phyloP scores from a whole-genome alignment of 2,888 invertebrate species.

The Trypoxylon attenuatum region DNA sequence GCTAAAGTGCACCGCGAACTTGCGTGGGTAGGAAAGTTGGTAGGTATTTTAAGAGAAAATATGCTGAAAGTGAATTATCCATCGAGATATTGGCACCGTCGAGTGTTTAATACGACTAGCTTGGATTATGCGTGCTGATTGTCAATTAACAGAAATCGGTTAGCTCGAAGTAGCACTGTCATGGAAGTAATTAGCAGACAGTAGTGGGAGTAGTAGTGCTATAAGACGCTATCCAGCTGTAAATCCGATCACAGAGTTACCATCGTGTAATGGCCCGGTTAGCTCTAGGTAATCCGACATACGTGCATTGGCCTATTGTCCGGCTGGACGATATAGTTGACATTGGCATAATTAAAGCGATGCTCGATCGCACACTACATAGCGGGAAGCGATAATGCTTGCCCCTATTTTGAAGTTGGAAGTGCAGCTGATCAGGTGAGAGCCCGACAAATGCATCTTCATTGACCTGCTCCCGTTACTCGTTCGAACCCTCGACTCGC shows the following conservation, averaged over 20 bases:
- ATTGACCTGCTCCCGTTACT: slow-evolving; percentile 2
- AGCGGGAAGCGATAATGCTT: slow-evolving; percentile 7
- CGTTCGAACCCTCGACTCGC: not conserved
- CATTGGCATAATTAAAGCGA: slow-evolving; percentile 34
- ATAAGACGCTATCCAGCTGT: too few relatives aligned
- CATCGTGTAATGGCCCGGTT: slow-evolving; percentile 45
- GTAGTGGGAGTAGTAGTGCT: too few relatives aligned
- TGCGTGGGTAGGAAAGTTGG: too few relatives aligned
- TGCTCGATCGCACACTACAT: slow-evolving; percentile 7
- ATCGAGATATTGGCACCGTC: too few relatives aligned
- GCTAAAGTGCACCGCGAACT: too few relatives aligned
- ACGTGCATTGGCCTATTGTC: slow-evolving; percentile 38
- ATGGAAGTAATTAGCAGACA: too few relatives aligned
- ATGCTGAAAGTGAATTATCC: too few relatives aligned
- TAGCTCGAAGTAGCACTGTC: too few relatives aligned
- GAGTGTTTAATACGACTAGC: too few relatives aligned
- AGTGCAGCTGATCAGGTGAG: slow-evolving; percentile 5
- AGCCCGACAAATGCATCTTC: slow-evolving; percentile 1
- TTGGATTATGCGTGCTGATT: too few relatives aligned
- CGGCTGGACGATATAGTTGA: slow-evolving; percentile 9
- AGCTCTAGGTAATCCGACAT: slow-evolving; percentile 24
- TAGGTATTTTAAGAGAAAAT: too few relatives aligned
- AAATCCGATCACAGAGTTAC: not conserved
- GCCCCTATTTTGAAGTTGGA: slow-evolving; percentile 3
- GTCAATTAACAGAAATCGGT: too few relatives aligned